Conservation (phyloP, 1,140 invertebrate genomes). For the Sogatella furcifera region DNA sequence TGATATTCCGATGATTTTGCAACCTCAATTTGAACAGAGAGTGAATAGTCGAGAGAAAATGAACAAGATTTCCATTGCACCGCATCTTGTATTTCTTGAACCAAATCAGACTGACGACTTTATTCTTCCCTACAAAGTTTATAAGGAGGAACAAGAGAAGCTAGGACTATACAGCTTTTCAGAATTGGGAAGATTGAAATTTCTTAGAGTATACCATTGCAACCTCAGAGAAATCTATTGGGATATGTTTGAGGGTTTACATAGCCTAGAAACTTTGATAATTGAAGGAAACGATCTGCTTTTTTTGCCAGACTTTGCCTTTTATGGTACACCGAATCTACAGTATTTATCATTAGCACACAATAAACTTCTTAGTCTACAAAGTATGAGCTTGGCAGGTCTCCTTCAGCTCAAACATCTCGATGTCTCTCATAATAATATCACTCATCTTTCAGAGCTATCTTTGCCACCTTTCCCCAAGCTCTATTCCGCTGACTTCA, state of each 20-base stretch:
- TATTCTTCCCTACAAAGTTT: conserved; percentile 51
- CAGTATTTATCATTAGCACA: conserved; percentile 47
- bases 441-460: conserved; percentile 53
- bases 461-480: conserved; percentile 57
- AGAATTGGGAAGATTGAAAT: conserved; percentile 40
- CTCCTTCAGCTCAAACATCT: conserved; percentile 49
- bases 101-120: conserved; percentile 30
- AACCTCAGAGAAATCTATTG: conserved; percentile 47
- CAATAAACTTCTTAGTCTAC: conserved; percentile 49
- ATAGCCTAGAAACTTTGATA: conserved; percentile 44
- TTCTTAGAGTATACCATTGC: conserved; percentile 46
- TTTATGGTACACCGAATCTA: conserved; percentile 51
- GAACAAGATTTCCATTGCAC: not conserved
- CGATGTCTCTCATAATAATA: conserved; percentile 50
- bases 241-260: conserved; percentile 55
- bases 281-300: conserved; percentile 49
- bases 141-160: conserved; percentile 40
- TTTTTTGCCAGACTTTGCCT: conserved; percentile 53
- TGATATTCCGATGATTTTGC: not conserved
- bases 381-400: conserved; percentile 52
- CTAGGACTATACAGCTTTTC: conserved; percentile 39
- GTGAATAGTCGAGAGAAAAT: not conserved
- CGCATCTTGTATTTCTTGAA: not conserved
- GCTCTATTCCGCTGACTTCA: conserved; percentile 45
- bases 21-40: not conserved